phyloP scores from a whole-genome alignment of 2,888 invertebrate species.

The Sphaeridia pumilis region DNA sequence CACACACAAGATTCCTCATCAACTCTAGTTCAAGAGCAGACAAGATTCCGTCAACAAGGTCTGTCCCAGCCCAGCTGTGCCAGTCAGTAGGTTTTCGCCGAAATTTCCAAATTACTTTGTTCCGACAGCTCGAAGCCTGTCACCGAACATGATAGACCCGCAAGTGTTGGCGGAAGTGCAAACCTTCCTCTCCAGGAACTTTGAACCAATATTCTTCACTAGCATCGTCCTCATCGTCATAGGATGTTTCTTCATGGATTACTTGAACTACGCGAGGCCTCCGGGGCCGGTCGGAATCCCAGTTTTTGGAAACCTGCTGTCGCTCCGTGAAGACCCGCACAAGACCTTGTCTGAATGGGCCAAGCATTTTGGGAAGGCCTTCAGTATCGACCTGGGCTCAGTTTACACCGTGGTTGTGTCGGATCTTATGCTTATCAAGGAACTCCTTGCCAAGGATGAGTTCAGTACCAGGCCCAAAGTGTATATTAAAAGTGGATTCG shows the following conservation, averaged over 20 bases:
- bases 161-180: too few relatives aligned
- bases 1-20: too few relatives aligned
- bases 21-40: too few relatives aligned
- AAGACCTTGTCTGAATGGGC: conserved; percentile 55
- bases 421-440: conserved; percentile 58
- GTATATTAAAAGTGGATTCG: conserved; percentile 67
- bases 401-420: conserved; percentile 64
- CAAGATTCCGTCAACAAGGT: too few relatives aligned
- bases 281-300: conserved; percentile 73
- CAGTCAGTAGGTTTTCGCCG: too few relatives aligned
- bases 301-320: conserved; percentile 62
- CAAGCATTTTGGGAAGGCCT: conserved; percentile 58
- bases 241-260: conserved; percentile 23
- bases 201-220: conserved; percentile 26
- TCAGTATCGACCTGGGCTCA: conserved; percentile 59
- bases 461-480: conserved; percentile 69
- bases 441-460: conserved; percentile 58
- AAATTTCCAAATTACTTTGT: too few relatives aligned
- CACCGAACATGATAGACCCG: too few relatives aligned
- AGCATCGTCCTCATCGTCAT: conserved; percentile 20
- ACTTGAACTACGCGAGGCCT: conserved; percentile 46
- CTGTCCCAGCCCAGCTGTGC: too few relatives aligned
- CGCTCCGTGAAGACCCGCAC: conserved; percentile 59
- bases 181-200: too few relatives aligned
- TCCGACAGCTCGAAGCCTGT: too few relatives aligned